phyloP scores from a whole-genome alignment of 2,888 invertebrate species.

The Fabriciana adippe region DNA sequence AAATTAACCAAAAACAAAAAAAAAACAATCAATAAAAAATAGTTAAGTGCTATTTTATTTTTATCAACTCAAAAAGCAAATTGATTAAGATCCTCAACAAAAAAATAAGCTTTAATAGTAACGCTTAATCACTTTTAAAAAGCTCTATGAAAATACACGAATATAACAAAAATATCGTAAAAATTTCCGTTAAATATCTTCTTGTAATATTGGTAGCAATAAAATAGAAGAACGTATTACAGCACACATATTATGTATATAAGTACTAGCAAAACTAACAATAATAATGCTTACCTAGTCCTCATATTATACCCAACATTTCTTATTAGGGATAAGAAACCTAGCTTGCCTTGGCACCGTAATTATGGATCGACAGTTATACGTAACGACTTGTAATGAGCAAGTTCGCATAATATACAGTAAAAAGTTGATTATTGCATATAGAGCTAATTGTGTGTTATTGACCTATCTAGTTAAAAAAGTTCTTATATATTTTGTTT shows the following conservation, averaged over 20 bases:
- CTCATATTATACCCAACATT: neutral
- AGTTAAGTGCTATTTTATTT: too few relatives aligned
- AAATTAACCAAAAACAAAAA: too few relatives aligned
- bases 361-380: slow-evolving; percentile 47
- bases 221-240: too few relatives aligned
- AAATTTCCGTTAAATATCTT: neutral
- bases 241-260: too few relatives aligned
- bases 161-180: too few relatives aligned
- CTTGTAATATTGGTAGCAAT: neutral
- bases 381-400: slow-evolving; percentile 54
- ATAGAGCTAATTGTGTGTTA: neutral
- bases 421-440: slow-evolving; percentile 18
- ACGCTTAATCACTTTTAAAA: too few relatives aligned
- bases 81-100: too few relatives aligned
- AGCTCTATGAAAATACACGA: too few relatives aligned
- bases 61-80: too few relatives aligned
- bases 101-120: too few relatives aligned
- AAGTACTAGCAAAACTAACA: neutral
- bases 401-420: slow-evolving; percentile 42
- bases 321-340: slow-evolving; percentile 9
- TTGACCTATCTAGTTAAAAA: neutral
- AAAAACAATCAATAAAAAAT: too few relatives aligned
- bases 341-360: slow-evolving; percentile 17
- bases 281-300: slow-evolving; percentile 4
- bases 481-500: too few relatives aligned